Percentiles rank a stretch among this genome's conserved stretches.
phyloP scores from a whole-genome alignment of 2,888 invertebrate species.

The Masnerella sp. region DNA sequence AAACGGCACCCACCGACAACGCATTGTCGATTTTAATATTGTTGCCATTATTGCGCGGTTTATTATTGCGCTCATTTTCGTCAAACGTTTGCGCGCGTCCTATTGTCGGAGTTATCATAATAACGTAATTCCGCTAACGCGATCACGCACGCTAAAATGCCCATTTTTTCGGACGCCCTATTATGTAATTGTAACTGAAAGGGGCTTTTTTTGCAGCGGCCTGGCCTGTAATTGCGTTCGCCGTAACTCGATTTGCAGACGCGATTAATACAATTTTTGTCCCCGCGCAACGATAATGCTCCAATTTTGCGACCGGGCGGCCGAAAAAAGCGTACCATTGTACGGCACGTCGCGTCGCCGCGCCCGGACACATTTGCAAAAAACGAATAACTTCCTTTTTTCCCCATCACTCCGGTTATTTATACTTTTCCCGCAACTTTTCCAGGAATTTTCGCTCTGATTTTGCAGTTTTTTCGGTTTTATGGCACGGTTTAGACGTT shows the following conservation, averaged over 20 bases:
- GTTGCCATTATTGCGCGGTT: constrained; percentile 31
- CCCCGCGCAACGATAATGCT: constrained; percentile 1
- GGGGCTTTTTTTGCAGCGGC: constrained; percentile 18
- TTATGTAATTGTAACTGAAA: constrained; percentile 29
- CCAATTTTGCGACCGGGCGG: not conserved
- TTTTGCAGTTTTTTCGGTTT: too few species aligned
- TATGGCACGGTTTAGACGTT: too few species aligned
- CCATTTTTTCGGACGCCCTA: constrained; percentile 17
- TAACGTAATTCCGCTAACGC: constrained; percentile 37
- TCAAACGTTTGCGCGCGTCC: constrained; percentile 24
- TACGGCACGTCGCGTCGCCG: too few species aligned
- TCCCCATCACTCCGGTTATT: too few species aligned
- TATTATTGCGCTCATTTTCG: constrained; percentile 36
- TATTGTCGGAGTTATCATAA: constrained; percentile 37
- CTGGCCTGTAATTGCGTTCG: constrained; percentile 24
- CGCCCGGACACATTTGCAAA: too few species aligned
- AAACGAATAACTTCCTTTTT: too few species aligned
- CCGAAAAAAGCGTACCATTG: not conserved
- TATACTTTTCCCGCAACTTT: too few species aligned
- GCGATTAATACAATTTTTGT: constrained; percentile 31
- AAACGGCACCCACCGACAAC: too few species aligned
- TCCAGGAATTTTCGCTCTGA: too few species aligned
- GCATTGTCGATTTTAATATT: constrained; percentile 33
- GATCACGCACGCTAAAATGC: constrained; percentile 23
- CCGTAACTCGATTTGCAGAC: constrained; percentile 33